A percentile compares a stretch with the other conserved stretches of the same genome.
phyloP scores from a whole-genome alignment of 2,113 vertebrate genomes.

The Capreolus pygargus region DNA sequence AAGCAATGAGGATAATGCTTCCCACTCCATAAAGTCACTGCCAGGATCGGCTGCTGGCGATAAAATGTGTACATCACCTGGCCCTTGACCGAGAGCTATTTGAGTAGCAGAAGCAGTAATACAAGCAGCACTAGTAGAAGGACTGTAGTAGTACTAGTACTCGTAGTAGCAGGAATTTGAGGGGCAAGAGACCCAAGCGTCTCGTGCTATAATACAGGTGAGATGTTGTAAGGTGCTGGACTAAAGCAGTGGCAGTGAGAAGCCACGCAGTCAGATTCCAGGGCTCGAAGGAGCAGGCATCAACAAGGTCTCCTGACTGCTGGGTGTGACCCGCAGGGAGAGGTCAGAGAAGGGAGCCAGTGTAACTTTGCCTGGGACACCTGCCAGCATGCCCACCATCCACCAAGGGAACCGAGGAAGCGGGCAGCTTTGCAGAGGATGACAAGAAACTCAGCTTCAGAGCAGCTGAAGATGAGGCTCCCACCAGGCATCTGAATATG shows the following conservation, averaged over 20 bases:
- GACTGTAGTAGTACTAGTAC: rapidly evolving
- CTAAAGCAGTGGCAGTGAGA: neutral
- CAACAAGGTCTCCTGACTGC: neutral
- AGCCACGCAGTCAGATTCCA: neutral
- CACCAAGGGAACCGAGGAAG: neutral
- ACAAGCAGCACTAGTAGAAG: rapidly evolving
- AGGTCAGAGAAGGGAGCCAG: neutral
- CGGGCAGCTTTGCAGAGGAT: neutral
- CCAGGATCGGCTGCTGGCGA: neutral
- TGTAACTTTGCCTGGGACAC: neutral
- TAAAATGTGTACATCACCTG: neutral
- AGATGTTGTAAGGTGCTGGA: neutral
- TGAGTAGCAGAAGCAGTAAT: neutral
- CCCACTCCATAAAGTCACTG: neutral
- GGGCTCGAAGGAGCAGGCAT: neutral
- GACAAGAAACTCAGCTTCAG: neutral
- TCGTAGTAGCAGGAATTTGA: neutral
- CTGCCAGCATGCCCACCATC: too few species aligned
- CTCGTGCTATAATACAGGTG: rapidly evolving
- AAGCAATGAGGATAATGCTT: neutral
- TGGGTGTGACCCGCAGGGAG: neutral
- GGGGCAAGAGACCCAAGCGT: neutral
- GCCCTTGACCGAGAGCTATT: neutral
- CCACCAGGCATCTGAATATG: neutral
- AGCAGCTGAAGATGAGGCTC: neutral